Conservation (phyloP, 23 tunicate species). For the Trididemnum miniatum region DNA sequence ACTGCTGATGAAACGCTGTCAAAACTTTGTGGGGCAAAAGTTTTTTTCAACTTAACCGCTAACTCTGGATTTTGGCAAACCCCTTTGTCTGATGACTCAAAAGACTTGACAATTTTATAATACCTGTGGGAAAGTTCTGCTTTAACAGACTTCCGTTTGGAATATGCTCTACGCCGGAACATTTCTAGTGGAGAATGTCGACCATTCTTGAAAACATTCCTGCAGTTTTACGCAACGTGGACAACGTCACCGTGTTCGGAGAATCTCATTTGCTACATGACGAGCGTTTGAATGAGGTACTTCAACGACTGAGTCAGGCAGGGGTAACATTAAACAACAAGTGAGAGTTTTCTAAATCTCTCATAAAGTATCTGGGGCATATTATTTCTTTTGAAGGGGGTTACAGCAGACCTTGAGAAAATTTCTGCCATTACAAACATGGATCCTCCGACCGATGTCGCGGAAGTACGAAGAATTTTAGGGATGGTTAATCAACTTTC, state of each 20-base stretch:
- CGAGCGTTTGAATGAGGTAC: not conserved
- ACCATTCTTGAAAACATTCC: not conserved
- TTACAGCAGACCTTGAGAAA: slow-evolving; percentile 18
- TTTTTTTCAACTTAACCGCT: slow-evolving; percentile 44
- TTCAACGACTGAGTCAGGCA: not conserved
- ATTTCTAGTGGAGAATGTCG: slow-evolving; percentile 36
- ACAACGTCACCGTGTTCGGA: slow-evolving; percentile 9
- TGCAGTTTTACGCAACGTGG: slow-evolving; percentile 14
- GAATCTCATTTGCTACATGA: slow-evolving; percentile 1
- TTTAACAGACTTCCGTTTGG: slow-evolving; percentile 53
- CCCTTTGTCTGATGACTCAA: slow-evolving; percentile 17
- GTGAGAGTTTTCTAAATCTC: slow-evolving; percentile 13
- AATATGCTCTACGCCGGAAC: slow-evolving; percentile 42
- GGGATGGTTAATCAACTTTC: no score
- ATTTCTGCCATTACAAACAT: not conserved
- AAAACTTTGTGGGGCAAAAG: slow-evolving; percentile 23
- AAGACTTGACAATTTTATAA: slow-evolving; percentile 34
- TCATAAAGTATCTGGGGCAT: slow-evolving; percentile 4
- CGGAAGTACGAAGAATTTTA: no score
- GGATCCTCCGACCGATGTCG: slow-evolving; percentile 1
- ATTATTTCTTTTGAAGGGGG: slow-evolving; percentile 7
- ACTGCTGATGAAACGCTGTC: slow-evolving; percentile 19
- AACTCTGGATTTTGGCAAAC: slow-evolving; percentile 67
- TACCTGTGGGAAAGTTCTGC: slow-evolving; percentile 29
- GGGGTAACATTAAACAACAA: slow-evolving; percentile 26